These are phyloP conservation scores for Drosophila ochracea DNA, from an alignment of 2,888 invertebrate genomes.

Conservation along the genomic window DNA sequence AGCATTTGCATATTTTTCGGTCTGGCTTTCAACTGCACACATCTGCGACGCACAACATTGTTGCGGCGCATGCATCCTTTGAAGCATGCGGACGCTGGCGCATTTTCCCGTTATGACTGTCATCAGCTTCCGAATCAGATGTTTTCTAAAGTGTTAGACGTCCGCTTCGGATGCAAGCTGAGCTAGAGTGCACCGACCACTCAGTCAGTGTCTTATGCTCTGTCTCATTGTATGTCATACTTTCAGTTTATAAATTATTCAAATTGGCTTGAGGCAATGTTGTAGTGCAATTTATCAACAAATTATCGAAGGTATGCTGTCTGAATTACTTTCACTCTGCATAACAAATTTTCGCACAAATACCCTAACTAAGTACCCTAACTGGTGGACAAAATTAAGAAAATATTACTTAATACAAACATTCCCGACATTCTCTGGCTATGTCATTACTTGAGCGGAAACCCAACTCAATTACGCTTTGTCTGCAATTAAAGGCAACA, in stretches of 20 bases:
- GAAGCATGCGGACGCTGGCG: conserved; percentile 3
- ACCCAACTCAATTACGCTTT: conserved; percentile 29
- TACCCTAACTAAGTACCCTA: neutral
- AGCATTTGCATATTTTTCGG: conserved; percentile 7
- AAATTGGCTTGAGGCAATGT: neutral
- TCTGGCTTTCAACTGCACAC: conserved; percentile 2
- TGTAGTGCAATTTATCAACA: conserved; percentile 1
- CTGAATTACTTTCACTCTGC: neutral
- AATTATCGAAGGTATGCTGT: neutral
- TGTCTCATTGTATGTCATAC: conserved; percentile 3
- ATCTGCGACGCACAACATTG: neutral
- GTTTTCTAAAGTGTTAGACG: conserved; percentile 15
- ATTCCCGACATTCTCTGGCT: conserved; percentile 2
- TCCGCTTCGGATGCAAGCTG: conserved; percentile 7
- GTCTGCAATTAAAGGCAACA: conserved; percentile 41
- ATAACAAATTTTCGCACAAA: neutral
- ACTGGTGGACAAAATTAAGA: neutral
- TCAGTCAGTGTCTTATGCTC: neutral
- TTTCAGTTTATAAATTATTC: neutral
- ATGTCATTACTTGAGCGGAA: conserved; percentile 29
- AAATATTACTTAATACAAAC: conserved; percentile 2
- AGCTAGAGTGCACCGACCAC: neutral
- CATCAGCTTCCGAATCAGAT: conserved; percentile 11
- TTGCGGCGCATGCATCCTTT: neutral
- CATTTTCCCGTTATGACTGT: conserved; percentile 21